Percentiles rank a stretch among this genome's conserved stretches.
phyloP scores from a whole-genome alignment of 2,797 vertebrate species.

The Sparidentex hasta region DNA sequence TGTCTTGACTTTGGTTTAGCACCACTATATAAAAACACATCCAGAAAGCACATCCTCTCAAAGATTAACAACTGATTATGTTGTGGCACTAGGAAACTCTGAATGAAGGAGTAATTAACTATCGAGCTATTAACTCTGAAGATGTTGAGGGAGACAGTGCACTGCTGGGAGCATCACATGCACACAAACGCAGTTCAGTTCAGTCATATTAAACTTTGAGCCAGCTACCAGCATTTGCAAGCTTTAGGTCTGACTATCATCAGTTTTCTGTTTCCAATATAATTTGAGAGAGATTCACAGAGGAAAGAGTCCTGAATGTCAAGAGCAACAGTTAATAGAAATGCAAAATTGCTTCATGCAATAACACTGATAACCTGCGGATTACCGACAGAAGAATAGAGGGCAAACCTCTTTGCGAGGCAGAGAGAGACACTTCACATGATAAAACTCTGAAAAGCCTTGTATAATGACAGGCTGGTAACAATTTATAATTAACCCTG shows the following conservation, averaged over 20 bases:
- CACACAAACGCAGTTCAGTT: not conserved
- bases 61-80: no score
- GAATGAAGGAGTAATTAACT: no score
- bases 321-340: constrained; percentile 15
- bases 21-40: no score
- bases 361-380: constrained; percentile 8
- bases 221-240: not conserved
- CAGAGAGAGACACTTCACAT: not conserved
- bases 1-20: no score
- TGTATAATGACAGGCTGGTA: not conserved
- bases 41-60: no score
- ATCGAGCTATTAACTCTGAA: not conserved
- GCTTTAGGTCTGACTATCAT: constrained; percentile 11
- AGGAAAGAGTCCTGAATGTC: constrained; percentile 10
- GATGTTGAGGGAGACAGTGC: not conserved
- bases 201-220: constrained; percentile 5
- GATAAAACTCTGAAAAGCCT: not conserved
- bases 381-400: not conserved
- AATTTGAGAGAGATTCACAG: not conserved
- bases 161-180: not conserved
- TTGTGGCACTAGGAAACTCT: no score
- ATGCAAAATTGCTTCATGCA: constrained; percentile 12
- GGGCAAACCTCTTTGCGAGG: not conserved
- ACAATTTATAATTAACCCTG: not conserved
- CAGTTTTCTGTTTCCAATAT: constrained; percentile 5